These are phyloP conservation scores for Trematomus loennbergii DNA, from an alignment of 2,113 vertebrate genomes.

Conservation along the genomic window DNA sequence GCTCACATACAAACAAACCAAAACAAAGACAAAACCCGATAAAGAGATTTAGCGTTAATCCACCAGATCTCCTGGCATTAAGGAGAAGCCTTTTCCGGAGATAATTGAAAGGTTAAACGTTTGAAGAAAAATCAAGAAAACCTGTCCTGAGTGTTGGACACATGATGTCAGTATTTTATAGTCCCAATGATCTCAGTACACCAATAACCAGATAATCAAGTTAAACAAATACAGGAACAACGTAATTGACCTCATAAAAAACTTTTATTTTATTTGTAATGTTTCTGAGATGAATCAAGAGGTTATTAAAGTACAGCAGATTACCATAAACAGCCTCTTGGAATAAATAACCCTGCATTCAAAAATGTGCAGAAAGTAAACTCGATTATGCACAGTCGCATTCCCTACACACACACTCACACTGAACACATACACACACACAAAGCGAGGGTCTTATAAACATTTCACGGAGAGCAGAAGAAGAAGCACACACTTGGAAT, in stretches of 20 bases:
- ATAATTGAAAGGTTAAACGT: neutral
- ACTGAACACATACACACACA: neutral
- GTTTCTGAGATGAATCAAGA: neutral
- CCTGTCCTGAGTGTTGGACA: neutral
- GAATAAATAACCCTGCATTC: constrained; percentile 8
- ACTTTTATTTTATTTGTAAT: neutral
- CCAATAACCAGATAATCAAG: neutral
- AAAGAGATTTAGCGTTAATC: neutral
- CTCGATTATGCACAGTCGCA: constrained; percentile 22
- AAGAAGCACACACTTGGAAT: constrained; percentile 80
- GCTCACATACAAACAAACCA: too few species aligned
- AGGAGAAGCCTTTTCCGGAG: too few species aligned
- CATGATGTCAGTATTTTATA: constrained; percentile 9
- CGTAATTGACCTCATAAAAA: neutral
- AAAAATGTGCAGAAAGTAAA: constrained; percentile 10
- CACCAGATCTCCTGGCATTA: neutral
- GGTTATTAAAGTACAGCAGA: constrained; percentile 11
- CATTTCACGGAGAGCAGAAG: constrained; percentile 77
- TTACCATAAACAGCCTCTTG: constrained; percentile 25
- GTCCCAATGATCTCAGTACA: constrained; percentile 9
- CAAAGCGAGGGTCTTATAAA: constrained; percentile 79
- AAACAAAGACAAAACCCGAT: too few species aligned
- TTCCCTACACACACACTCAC: neutral
- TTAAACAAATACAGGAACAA: neutral
- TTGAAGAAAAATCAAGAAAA: neutral